A percentile compares a stretch with the other conserved stretches of the same genome.
Evolutionary conservation across 2,113 vertebrate genomes (phyloP).

Genomic region (Aleadryas rufinucha): DNA sequence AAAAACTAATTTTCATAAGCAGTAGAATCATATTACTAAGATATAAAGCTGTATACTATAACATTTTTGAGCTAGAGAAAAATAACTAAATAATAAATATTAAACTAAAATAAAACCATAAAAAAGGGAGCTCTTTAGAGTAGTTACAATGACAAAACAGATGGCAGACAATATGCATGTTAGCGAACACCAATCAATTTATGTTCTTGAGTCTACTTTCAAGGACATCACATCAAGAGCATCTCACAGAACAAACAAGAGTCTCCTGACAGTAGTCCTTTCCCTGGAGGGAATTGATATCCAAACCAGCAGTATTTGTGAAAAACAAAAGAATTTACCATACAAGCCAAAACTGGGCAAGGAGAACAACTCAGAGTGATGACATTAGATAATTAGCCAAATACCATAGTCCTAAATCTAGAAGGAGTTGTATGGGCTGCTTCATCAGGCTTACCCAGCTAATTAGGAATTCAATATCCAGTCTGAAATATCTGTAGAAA

Average conservation of each 20-base stretch:
- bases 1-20: neutral
- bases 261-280: neutral
- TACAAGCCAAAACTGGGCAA: neutral
- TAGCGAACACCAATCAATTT: constrained; percentile 1
- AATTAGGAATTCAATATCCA: neutral
- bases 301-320: neutral
- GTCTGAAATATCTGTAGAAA: neutral
- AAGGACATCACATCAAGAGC: constrained; percentile 27
- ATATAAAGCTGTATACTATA: neutral
- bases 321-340: constrained; percentile 8
- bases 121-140: neutral
- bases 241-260: constrained; percentile 14
- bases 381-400: neutral
- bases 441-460: neutral
- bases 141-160: neutral
- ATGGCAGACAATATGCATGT: neutral
- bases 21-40: neutral
- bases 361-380: neutral
- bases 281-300: constrained; percentile 8
- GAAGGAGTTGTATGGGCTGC: neutral
- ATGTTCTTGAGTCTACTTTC: constrained; percentile 32
- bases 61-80: neutral
- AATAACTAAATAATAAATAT: neutral
- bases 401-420: neutral
- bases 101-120: neutral